Evolutionary conservation across 2,113 vertebrate species (phyloP).

Genomic region (Scartelaos histophorus): DNA sequence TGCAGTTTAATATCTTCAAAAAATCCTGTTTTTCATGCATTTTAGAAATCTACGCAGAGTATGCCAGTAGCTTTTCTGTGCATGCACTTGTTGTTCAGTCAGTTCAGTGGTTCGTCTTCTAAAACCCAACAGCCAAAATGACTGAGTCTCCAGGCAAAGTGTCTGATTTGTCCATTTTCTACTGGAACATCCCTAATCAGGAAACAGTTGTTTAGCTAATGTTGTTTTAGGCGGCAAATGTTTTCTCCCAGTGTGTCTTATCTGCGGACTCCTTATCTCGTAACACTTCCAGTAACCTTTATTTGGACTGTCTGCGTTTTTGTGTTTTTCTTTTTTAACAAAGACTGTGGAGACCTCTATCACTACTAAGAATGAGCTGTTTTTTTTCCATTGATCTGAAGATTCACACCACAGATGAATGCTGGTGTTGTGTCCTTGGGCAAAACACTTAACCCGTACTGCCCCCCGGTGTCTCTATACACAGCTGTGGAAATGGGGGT

Average conservation of each 20-base stretch:
- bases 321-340: neutral
- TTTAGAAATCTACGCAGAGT: too few relatives aligned
- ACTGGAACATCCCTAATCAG: neutral
- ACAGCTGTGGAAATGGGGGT: too few relatives aligned
- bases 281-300: slow-evolving; percentile 3
- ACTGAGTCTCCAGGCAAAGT: neutral
- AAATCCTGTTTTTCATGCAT: too few relatives aligned
- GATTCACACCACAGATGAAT: too few relatives aligned
- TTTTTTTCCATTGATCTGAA: too few relatives aligned
- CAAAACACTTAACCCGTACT: too few relatives aligned
- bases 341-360: neutral
- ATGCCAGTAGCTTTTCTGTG: neutral
- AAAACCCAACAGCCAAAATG: neutral
- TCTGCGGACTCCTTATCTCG: neutral
- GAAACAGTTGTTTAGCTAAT: neutral
- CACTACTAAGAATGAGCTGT: neutral
- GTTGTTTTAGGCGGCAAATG: neutral
- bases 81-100: neutral
- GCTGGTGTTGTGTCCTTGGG: too few relatives aligned
- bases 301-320: neutral
- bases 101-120: neutral
- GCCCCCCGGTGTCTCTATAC: too few relatives aligned
- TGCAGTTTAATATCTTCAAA: too few relatives aligned
- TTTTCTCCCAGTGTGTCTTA: neutral
- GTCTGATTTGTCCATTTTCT: neutral